Base-by-base conservation (phyloP, 2,113 vertebrate species). In the Crotophaga sulcirostris region DNA sequence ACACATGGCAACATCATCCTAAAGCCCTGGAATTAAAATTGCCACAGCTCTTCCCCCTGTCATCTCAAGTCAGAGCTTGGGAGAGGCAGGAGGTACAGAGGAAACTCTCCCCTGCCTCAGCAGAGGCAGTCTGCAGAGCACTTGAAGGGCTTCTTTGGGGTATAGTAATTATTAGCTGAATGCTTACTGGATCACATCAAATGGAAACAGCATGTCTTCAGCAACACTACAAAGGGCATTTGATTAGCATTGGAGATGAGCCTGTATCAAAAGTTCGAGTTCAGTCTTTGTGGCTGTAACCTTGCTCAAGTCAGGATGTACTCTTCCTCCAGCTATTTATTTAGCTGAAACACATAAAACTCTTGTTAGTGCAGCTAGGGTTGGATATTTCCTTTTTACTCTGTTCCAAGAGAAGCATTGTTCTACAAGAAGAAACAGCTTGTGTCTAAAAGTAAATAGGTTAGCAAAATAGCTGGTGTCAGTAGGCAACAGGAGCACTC, bases 341-440 rank as follows among this genome's bases (percentile, higher is more conserved):
- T 90, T 91, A 93, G 88, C 72, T 93, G 85, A 96, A 94, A 91
- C 51, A 70, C 52, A 85, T 70, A 75, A 93, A 85, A 84, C 33
- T 44, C 74, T 81, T 88, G 42, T 81, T 89, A 87, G 72, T 84
- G 70, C 55, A 88, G 79, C 76, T 55, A 77, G 60, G 51, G 26
- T 25, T 91, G 79, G 72, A 38, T 81, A 78, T 88, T 95, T 93
- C 79, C 74, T 92, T 96, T 87, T 49, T 82, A 58, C 62, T 62
- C 89, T 74, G 59, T 96, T 95, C 82, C 82, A 91, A 94, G 63
- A 80, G 75, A 95, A 93, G 72, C 87, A 96, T 67, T 89, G 36
- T 60, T 91, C 85, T 85, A 86, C 75, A 89, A 84, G 42, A 91
- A 94, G 42, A 92, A 94, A 93, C 82, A 95, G 90, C 47, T 81